phyloP scores from a whole-genome alignment of 2,113 vertebrate genomes.

The Poecile atricapillus region DNA sequence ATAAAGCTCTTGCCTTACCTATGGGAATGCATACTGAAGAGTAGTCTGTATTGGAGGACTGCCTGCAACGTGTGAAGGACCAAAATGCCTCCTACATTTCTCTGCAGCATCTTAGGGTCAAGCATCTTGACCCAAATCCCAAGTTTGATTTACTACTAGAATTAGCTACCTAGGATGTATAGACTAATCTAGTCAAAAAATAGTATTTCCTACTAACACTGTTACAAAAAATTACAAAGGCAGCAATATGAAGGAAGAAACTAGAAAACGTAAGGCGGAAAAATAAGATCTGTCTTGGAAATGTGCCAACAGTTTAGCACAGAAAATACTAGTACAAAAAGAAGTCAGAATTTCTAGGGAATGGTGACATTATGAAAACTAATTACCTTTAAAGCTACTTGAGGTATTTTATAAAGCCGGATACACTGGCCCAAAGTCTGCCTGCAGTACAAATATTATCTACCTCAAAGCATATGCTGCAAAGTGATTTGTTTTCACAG shows the following conservation, averaged over 20 bases:
- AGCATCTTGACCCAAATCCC: neutral
- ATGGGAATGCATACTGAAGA: neutral
- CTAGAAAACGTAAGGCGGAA: neutral
- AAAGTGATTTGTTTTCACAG: neutral
- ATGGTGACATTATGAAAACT: neutral
- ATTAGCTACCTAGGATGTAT: neutral
- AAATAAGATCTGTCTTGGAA: neutral
- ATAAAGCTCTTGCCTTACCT: neutral
- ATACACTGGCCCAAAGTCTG: neutral
- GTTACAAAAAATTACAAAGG: neutral
- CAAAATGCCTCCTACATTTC: neutral
- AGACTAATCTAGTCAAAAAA: neutral
- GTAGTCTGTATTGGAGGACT: neutral
- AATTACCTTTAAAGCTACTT: neutral
- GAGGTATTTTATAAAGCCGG: neutral
- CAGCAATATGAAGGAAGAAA: neutral
- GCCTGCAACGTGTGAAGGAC: neutral
- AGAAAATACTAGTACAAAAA: neutral
- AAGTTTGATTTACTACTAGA: neutral
- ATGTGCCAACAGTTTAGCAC: neutral
- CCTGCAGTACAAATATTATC: neutral
- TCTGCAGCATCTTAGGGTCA: neutral
- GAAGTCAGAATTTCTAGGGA: neutral
- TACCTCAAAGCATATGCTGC: neutral
- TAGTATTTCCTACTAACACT: neutral